Evolutionary conservation across 2,888 invertebrate genomes (phyloP).

Genomic region (Ophion slaviceki): DNA sequence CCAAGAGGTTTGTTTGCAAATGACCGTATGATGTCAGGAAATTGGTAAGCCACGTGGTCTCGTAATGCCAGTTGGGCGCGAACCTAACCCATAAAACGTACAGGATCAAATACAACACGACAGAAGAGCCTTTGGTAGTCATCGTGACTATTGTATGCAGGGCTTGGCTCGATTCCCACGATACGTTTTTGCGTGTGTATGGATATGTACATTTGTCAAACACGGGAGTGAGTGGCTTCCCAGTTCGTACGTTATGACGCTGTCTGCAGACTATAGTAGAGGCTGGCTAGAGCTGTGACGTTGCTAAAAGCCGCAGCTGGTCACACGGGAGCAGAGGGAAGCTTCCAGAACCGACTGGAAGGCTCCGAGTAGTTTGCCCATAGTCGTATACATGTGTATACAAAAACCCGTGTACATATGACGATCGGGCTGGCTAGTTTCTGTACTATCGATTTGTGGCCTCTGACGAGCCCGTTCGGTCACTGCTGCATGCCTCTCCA

Average conservation of each 20-base stretch:
- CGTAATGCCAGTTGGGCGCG: constrained; percentile 8
- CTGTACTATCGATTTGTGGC: constrained; percentile 57
- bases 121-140: constrained; percentile 56
- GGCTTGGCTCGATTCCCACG: constrained; percentile 77
- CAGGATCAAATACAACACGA: constrained; percentile 17
- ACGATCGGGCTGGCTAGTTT: constrained; percentile 26
- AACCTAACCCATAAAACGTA: not conserved
- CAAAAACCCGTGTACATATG: constrained; percentile 1
- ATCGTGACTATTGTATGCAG: constrained; percentile 13
- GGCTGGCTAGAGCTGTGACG: constrained; percentile 55
- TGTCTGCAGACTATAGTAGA: constrained; percentile 2
- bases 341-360: constrained; percentile 46
- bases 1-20: not conserved
- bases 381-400: not conserved
- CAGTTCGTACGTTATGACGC: constrained; percentile 41
- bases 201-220: constrained; percentile 1
- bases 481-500: constrained; percentile 29
- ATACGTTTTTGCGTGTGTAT: constrained; percentile 66
- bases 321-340: constrained; percentile 49
- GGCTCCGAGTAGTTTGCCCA: constrained; percentile 41
- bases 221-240: constrained; percentile 44
- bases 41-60: constrained; percentile 71
- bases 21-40: not conserved
- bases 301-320: constrained; percentile 63
- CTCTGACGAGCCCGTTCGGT: constrained; percentile 20